phyloP scores from a whole-genome alignment of 2,113 vertebrate genomes.

The Lophius piscatorius region DNA sequence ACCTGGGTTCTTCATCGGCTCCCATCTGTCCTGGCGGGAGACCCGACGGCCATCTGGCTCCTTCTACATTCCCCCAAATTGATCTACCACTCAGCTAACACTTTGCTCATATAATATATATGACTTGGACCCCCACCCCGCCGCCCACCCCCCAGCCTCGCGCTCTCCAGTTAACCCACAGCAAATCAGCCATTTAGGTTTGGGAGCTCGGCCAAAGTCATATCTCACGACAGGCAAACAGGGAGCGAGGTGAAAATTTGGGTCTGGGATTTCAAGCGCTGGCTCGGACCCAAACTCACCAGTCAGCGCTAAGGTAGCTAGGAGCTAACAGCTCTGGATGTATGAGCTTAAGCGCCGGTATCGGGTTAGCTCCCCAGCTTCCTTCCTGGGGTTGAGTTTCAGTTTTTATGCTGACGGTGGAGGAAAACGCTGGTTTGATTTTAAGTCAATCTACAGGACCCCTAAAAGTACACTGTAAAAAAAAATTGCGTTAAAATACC shows the following conservation, averaged over 20 bases:
- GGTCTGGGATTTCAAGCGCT: conserved; percentile 63
- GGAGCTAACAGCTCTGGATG: conserved; percentile 46
- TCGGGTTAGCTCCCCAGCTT: conserved; percentile 33
- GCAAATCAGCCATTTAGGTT: conserved; percentile 69
- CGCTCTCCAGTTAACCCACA: conserved; percentile 65
- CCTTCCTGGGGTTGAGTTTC: conserved; percentile 61
- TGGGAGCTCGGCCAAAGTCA: conserved; percentile 63
- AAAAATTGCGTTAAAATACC: no score
- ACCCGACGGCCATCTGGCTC: conserved; percentile 58
- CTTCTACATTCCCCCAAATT: conserved; percentile 58
- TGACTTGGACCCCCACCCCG: conserved; percentile 64
- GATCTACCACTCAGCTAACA: conserved; percentile 55
- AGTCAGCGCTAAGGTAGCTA: conserved; percentile 54
- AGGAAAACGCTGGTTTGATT: conserved; percentile 73
- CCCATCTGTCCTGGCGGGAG: conserved; percentile 41
- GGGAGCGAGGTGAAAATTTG: conserved; percentile 66
- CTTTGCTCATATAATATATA: conserved; percentile 58
- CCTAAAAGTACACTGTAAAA: no score
- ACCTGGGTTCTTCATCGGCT: conserved; percentile 45
- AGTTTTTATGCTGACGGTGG: conserved; percentile 55
- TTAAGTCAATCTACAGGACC: conserved; percentile 48
- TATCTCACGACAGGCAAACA: conserved; percentile 50
- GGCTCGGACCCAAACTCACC: conserved; percentile 50
- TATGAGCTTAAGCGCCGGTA: conserved; percentile 29
- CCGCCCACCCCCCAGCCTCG: no score